phyloP scores from a whole-genome alignment of 1,140 invertebrate genomes.

The Pristionchus pacificus region DNA sequence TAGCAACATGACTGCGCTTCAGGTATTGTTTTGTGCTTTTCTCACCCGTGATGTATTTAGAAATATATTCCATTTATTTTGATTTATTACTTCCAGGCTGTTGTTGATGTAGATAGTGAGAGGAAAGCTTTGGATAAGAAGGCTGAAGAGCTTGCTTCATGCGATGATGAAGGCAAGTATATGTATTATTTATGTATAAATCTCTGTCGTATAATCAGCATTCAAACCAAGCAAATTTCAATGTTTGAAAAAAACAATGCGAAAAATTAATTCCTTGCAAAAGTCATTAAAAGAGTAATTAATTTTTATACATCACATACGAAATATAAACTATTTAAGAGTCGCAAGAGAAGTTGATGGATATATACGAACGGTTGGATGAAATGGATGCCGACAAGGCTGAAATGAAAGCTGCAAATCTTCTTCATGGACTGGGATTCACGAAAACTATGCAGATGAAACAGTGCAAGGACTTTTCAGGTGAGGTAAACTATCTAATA shows the following conservation, averaged over 20 bases:
- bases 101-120: constrained; percentile 97
- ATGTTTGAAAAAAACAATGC: background rate
- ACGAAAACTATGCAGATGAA: constrained; percentile 82
- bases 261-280: constrained; percentile 7
- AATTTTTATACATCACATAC: constrained; percentile 7
- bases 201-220: background rate
- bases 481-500: constrained; percentile 57
- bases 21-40: constrained; percentile 56
- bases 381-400: constrained; percentile 93
- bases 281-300: constrained; percentile 2
- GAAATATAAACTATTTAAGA: constrained; percentile 64
- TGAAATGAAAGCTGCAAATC: constrained; percentile 83
- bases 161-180: constrained; percentile 76
- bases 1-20: constrained; percentile 78
- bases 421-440: constrained; percentile 94
- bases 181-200: constrained; percentile 12
- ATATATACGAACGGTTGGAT: constrained; percentile 93
- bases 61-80: background rate
- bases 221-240: constrained; percentile 1
- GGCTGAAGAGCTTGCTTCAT: constrained; percentile 80
- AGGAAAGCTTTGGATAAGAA: constrained; percentile 82
- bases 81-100: constrained; percentile 63
- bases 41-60: background rate
- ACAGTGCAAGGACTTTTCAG: constrained; percentile 88
- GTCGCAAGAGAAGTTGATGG: constrained; percentile 89